Base-by-base conservation (phyloP, 2,113 vertebrate genomes). In the Tragelaphus strepsiceros region DNA sequence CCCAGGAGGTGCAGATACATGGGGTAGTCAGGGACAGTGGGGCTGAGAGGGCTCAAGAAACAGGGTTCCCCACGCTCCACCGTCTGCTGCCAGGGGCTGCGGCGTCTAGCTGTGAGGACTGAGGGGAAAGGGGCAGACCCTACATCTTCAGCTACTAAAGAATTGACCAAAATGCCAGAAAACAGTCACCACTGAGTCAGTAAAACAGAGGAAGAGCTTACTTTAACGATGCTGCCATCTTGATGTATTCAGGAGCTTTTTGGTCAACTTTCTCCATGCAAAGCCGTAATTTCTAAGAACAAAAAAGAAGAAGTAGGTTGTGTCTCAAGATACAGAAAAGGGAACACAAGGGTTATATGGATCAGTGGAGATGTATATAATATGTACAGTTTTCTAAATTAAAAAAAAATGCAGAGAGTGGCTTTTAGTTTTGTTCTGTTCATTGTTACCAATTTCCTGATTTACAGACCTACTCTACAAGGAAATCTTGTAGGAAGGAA, bases 181-280 rank as follows among this genome's bases (percentile, higher is more conserved):
- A 74, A 88, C 6, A 53, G 54, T 56, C 16, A 82, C 30, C 71
- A 81, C 7, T 49, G 22, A 28, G 24, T 5, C 62, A 59, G 92
- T 35, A 86, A 78, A 43, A 96, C 15, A 95, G 35, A 71, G 16
- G 19, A 64, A n/a, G 1, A 6, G 43, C 99, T 99, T 99, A 99
- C 99, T 99, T 99, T 2, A 99, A 99, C 3, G 99, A 99, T 90
- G 99, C 99, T 4, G 99, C 99, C 99, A 99, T 99, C 98, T 95
- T 99, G 95, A 99, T 99, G 93, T 99, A 99, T 82, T 99, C 99
- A 8, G 99, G 99, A 16, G 99, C 99, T 96, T 99, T 99, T 98
- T 99, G 99, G 88, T 99, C 99, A 97, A 99, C 99, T 84, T 99
- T 99, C 89, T 99, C 99, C 99, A 99, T 99, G 98, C 99, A 99